A percentile compares a stretch with the other conserved stretches of the same genome.
phyloP scores from a whole-genome alignment of 35 echinoderm and acorn worm species.

The Heliocidaris tuberculata region DNA sequence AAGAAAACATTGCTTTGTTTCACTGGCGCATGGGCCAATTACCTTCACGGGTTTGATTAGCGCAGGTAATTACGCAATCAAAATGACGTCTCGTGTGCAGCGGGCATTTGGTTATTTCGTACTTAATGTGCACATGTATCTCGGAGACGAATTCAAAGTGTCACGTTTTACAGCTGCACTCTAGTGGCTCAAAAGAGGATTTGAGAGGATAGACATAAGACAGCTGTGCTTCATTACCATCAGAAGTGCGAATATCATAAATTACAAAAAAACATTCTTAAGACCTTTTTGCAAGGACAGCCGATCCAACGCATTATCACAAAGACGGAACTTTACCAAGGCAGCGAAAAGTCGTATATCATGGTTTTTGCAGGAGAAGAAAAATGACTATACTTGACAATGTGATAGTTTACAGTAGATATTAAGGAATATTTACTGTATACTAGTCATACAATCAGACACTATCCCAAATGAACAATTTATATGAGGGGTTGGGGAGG shows the following conservation, averaged over 20 bases:
- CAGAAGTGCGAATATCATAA: background rate
- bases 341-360: too few relatives aligned
- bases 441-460: background rate
- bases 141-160: background rate
- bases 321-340: too few relatives aligned
- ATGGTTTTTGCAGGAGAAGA: too few relatives aligned
- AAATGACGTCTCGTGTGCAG: background rate
- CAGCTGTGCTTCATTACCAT: background rate
- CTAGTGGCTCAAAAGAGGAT: background rate
- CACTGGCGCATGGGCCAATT: too few relatives aligned
- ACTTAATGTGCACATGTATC: background rate
- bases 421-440: background rate
- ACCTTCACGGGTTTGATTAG: too few relatives aligned
- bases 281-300: background rate
- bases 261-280: background rate
- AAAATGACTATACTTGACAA: too few relatives aligned
- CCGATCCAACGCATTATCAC: background rate
- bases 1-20: too few relatives aligned
- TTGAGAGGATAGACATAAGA: background rate
- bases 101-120: background rate
- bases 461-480: background rate
- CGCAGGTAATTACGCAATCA: too few relatives aligned
- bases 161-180: background rate
- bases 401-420: too few relatives aligned
- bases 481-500: background rate